Conservation (phyloP, 2,888 invertebrate species). For the Drosophila helvetica region DNA sequence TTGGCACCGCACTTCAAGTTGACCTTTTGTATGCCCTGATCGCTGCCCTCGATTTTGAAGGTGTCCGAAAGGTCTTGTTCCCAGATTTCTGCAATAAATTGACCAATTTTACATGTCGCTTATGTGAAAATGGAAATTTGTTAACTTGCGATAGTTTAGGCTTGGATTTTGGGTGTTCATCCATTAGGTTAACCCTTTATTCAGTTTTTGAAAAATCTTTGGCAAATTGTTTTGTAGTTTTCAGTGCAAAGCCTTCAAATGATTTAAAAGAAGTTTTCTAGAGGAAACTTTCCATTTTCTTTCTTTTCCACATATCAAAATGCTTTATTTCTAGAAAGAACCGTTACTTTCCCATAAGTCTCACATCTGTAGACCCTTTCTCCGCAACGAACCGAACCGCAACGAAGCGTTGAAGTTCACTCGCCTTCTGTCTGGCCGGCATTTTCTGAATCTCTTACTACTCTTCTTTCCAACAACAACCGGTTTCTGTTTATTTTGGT, state of each 20-base stretch:
- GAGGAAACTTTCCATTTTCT: background rate
- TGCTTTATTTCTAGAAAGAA: background rate
- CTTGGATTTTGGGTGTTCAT: too few relatives aligned
- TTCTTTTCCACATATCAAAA: background rate
- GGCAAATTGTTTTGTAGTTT: background rate
- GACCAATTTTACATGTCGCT: background rate
- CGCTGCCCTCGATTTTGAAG: conserved; percentile 86
- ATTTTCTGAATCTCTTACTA: conserved; percentile 21
- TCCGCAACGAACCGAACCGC: conserved; percentile 11
- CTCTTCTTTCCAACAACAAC: conserved; percentile 42
- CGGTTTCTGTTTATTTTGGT: conserved; percentile 64
- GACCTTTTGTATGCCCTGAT: conserved; percentile 86
- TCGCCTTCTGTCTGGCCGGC: conserved; percentile 18
- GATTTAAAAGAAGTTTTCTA: background rate
- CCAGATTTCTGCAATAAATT: conserved; percentile 79
- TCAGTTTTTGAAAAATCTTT: background rate
- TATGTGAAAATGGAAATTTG: too few relatives aligned
- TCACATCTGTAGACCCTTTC: conserved; percentile 8
- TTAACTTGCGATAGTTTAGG: too few relatives aligned
- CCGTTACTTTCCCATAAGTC: conserved; percentile 13
- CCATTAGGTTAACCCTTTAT: too few relatives aligned
- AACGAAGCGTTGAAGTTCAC: conserved; percentile 20
- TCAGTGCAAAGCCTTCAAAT: background rate
- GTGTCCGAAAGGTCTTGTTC: conserved; percentile 85
- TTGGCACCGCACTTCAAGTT: conserved; percentile 86